phyloP scores from a whole-genome alignment of 2,797 vertebrate species.

The Anniella stebbinsi region DNA sequence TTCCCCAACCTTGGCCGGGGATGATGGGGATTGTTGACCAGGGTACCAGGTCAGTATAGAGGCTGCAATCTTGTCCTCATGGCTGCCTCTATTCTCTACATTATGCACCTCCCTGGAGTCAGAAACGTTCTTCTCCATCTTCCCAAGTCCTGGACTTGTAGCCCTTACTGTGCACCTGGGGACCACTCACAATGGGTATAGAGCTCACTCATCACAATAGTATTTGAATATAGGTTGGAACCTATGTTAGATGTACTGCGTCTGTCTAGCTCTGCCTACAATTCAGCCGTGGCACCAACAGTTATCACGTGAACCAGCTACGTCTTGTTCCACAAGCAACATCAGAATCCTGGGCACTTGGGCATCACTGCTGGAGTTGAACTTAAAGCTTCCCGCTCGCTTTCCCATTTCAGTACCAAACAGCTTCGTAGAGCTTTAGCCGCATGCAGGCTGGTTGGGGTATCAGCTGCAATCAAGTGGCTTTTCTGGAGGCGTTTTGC shows the following conservation, averaged over 20 bases:
- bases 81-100: too few relatives aligned
- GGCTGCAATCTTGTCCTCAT: background rate
- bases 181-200: too few relatives aligned
- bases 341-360: too few relatives aligned
- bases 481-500: fast-evolving
- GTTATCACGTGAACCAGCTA: background rate
- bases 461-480: fast-evolving
- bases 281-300: too few relatives aligned
- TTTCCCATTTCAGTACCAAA: background rate
- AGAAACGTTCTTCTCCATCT: background rate
- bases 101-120: too few relatives aligned
- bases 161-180: too few relatives aligned
- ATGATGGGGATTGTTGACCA: too few relatives aligned
- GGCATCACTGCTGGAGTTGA: background rate
- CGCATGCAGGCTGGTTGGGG: background rate
- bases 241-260: too few relatives aligned
- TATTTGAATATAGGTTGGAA: background rate
- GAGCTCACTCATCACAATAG: background rate
- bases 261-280: background rate
- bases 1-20: too few relatives aligned
- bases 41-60: background rate
- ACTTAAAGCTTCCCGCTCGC: fast-evolving
- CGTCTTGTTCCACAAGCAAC: background rate
- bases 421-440: background rate
- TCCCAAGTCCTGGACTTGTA: background rate